Base-by-base conservation (phyloP, 2,113 vertebrate species). In the Todiramphus chloris region DNA sequence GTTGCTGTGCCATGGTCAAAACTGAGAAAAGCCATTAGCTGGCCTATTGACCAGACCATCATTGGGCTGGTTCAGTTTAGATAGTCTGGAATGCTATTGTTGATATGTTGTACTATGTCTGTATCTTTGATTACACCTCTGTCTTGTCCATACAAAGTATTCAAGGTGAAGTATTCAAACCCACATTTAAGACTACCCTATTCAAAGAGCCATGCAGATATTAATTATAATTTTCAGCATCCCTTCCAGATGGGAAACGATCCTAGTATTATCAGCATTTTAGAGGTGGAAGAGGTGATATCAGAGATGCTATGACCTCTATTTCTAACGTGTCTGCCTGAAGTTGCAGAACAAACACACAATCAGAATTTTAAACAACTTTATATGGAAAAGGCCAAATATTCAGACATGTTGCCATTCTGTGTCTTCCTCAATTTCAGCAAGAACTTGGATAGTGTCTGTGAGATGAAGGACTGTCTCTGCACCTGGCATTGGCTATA, bases 1-100 rank as follows among this genome's bases (percentile, higher is more conserved):
- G n/a, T 44, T 46, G 33, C 81, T 94, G 77, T 91, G 85, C 72
- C 72, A 43, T 13, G 43, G 85, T 77, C 95, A 91, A 97, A 94
- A 93, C 83, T 91, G 86, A 96, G 81, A 96, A 84, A 60, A 93
- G 77, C 66, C 72, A 77, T 86, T 68, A 88, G 17, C 9, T 19
- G 19, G 68, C 39, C 63, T 82, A 12, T 74, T 24, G 33, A 39
- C 30, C 79, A 95, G 83, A 95, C 50, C 64, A 96, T 92, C 13
- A 5, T 39, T 93, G 93, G 79, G 15, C 30, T 89, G n/a, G n/a
- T 31, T 74, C 62, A 35, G 17, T 50, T 63, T 50, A 63, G 13
- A 55, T 24, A 43, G 56, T 28, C 46, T 88, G 51, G 6, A 95
- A 33, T 50, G 50, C 25, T 90, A 5, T 24, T 73, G 31, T 41